A percentile compares a stretch with the other conserved stretches of the same genome.
Conservation (phyloP, 53 echinoderm and acorn worm species). For the Antedon mediterranea region DNA sequence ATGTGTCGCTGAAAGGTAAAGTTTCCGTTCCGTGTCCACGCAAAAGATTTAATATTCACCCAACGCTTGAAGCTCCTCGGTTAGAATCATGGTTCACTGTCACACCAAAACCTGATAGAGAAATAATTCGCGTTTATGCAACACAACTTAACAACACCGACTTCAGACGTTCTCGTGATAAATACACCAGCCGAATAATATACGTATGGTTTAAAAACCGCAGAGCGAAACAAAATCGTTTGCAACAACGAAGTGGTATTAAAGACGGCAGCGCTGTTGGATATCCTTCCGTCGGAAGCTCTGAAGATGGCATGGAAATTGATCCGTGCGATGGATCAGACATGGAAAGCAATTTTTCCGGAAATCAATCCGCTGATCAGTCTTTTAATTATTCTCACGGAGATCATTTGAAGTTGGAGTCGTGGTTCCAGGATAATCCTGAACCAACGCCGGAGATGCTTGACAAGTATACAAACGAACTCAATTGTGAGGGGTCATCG, state of each 20-base stretch:
- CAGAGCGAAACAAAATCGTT: conserved; percentile 69
- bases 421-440: conserved; percentile 7
- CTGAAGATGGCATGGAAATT: neutral
- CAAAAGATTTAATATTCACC: conserved; percentile 92
- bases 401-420: neutral
- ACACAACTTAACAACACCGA: conserved; percentile 71
- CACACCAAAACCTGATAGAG: conserved; percentile 70
- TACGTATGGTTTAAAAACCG: conserved; percentile 98
- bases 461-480: neutral
- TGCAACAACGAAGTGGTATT: conserved; percentile 21
- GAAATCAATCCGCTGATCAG: neutral
- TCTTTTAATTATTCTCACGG: neutral
- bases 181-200: conserved; percentile 72
- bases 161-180: conserved; percentile 66
- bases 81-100: conserved; percentile 77
- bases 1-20: neutral
- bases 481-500: neutral
- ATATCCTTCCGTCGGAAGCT: neutral
- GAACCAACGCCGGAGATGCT: neutral
- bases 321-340: neutral
- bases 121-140: conserved; percentile 67
- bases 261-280: conserved; percentile 6
- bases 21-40: conserved; percentile 20
- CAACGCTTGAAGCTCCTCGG: conserved; percentile 73
- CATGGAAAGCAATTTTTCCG: neutral